Percentiles rank a stretch among this genome's conserved stretches.
Conservation (phyloP, 2,888 invertebrate species). For the Coecobrya sp. region DNA sequence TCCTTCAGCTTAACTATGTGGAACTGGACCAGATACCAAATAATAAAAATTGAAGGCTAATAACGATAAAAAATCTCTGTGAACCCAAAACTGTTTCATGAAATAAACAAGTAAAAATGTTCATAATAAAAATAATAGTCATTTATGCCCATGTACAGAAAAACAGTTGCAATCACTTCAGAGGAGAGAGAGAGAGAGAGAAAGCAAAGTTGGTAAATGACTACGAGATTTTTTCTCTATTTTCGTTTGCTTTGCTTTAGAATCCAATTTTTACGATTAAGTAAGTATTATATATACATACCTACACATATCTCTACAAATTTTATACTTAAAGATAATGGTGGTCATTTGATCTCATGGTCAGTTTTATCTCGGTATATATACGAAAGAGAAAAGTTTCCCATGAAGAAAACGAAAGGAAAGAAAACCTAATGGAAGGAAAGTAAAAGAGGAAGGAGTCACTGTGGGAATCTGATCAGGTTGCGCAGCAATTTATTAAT, state of each 20-base stretch:
- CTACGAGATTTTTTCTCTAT: neutral
- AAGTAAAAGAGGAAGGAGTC: slow-evolving; percentile 40
- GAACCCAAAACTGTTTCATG: neutral
- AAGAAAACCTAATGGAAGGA: neutral
- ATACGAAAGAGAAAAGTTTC: neutral
- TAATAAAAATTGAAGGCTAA: neutral
- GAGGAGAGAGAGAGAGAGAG: neutral
- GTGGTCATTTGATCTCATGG: neutral
- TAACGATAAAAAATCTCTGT: neutral
- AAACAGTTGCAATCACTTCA: neutral
- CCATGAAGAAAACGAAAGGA: neutral
- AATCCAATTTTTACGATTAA: slow-evolving; percentile 1
- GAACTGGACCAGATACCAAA: neutral
- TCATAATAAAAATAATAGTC: no score
- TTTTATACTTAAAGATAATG: no score
- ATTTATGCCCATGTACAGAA: no score
- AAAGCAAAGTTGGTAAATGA: neutral
- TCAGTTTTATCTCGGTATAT: neutral
- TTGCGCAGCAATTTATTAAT: slow-evolving; percentile 82
- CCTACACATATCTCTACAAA: neutral
- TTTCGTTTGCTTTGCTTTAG: neutral
- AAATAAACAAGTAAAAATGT: neutral
- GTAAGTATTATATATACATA: neutral
- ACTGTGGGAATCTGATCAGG: slow-evolving; percentile 79
- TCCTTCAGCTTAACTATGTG: neutral